phyloP scores from a whole-genome alignment of 2,113 vertebrate genomes.

The Oenanthe oenanthe region DNA sequence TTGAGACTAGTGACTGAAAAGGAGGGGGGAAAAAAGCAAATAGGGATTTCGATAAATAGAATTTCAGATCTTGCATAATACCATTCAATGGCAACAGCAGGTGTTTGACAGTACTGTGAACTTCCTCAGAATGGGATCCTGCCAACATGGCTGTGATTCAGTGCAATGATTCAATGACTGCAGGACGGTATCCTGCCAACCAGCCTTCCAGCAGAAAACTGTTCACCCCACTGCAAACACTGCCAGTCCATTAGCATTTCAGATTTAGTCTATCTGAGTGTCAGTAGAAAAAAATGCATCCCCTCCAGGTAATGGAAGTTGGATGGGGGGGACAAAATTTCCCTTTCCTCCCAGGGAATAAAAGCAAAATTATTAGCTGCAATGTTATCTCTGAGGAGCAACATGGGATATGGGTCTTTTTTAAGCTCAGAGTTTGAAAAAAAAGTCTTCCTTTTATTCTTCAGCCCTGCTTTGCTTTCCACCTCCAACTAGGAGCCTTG shows the following conservation, averaged over 20 bases:
- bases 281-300: slow-evolving; percentile 3
- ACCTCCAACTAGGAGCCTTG: slow-evolving; percentile 45
- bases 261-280: slow-evolving; percentile 54
- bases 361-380: slow-evolving; percentile 46
- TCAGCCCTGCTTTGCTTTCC: not conserved
- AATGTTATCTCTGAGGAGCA: slow-evolving; percentile 18
- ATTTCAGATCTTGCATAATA: slow-evolving; percentile 79
- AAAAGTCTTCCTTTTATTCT: not conserved
- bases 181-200: slow-evolving; percentile 71
- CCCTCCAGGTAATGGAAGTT: slow-evolving; percentile 61
- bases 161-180: slow-evolving; percentile 77
- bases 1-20: slow-evolving; percentile 54
- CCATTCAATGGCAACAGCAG: slow-evolving; percentile 80
- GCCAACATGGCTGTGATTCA: slow-evolving; percentile 81
- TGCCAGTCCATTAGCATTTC: slow-evolving; percentile 72
- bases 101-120: slow-evolving; percentile 80
- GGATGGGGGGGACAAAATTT: not conserved
- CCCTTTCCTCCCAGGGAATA: slow-evolving; percentile 22
- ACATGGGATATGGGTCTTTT: not conserved
- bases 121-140: slow-evolving; percentile 81
- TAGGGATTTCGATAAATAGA: slow-evolving; percentile 77
- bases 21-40: slow-evolving; percentile 18
- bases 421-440: slow-evolving; percentile 22
- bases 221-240: slow-evolving; percentile 62
- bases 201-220: slow-evolving; percentile 64